These are phyloP conservation scores for Nematostella vectensis DNA, from an alignment of 92 coral and sea anemone genomes.

Conservation along the genomic window DNA sequence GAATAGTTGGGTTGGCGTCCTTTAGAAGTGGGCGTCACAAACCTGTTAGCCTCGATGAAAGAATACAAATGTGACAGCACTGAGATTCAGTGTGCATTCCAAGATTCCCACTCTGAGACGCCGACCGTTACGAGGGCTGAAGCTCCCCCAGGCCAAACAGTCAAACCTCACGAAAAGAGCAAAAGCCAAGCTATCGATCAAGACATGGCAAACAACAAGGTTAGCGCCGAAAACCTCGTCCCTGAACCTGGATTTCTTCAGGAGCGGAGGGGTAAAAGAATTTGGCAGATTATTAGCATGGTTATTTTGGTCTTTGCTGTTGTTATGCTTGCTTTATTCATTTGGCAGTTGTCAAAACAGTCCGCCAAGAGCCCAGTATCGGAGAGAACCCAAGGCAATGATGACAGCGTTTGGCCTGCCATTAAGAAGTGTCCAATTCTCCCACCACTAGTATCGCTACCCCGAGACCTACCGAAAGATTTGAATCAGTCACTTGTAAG, in stretches of 20 bases:
- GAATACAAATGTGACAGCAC: not conserved
- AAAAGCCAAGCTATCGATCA: not conserved
- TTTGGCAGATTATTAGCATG: constrained; percentile 17
- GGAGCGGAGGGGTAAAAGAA: not conserved
- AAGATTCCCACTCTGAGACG: not conserved
- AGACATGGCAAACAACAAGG: constrained; percentile 20
- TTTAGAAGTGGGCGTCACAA: not conserved
- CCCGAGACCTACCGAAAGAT: constrained; percentile 28
- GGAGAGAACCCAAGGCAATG: not conserved
- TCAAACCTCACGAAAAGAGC: not conserved
- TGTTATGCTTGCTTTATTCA: constrained; percentile 26
- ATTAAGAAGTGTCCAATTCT: constrained; percentile 28
- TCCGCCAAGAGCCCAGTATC: too few relatives aligned
- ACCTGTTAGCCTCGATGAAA: constrained; percentile 4
- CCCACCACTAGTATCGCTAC: constrained; percentile 33
- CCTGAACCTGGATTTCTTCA: constrained; percentile 15
- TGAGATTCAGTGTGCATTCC: not conserved
- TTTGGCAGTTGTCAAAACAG: constrained; percentile 35
- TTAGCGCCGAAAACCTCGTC: constrained; percentile 29
- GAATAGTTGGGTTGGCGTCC: not conserved
- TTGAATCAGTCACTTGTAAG: constrained; percentile 19
- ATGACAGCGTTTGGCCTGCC: constrained; percentile 1
- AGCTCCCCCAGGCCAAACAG: not conserved
- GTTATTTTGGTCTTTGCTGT: constrained; percentile 14
- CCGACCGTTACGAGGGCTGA: not conserved